A percentile compares a stretch with the other conserved stretches of the same genome.
These are phyloP conservation scores for Channa maculata DNA, from an alignment of 2,113 vertebrate species.

Conservation along the genomic window DNA sequence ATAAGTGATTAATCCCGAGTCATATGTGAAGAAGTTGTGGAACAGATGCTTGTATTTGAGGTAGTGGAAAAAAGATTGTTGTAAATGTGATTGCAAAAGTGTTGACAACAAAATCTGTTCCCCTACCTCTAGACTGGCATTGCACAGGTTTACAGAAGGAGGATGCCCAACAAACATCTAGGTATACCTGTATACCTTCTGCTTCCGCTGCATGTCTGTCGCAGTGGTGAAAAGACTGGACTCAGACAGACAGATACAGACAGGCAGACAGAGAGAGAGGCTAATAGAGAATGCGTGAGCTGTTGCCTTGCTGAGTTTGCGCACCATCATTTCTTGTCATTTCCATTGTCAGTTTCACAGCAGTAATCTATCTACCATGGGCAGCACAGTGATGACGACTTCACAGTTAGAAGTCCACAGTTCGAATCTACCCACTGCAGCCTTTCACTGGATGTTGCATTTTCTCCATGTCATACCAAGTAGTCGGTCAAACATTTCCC, in stretches of 20 bases:
- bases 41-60: not conserved
- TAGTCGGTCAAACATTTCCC: no score
- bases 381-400: no score
- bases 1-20: not conserved
- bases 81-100: not conserved
- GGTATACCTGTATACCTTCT: constrained; percentile 17
- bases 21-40: no score
- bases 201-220: constrained; percentile 45
- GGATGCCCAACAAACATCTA: not conserved
- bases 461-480: constrained; percentile 33
- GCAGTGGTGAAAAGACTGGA: constrained; percentile 29
- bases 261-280: constrained; percentile 9
- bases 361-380: not conserved
- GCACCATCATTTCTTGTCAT: constrained; percentile 55
- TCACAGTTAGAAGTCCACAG: no score
- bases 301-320: constrained; percentile 21
- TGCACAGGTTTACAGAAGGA: constrained; percentile 17
- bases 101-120: not conserved
- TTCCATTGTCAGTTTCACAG: not conserved
- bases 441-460: no score
- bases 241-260: constrained; percentile 17
- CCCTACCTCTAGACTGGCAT: not conserved
- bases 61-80: not conserved
- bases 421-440: no score
- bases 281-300: not conserved